Evolutionary conservation across 2,113 vertebrate genomes (phyloP).

Genomic region (Nematolebias whitei): DNA sequence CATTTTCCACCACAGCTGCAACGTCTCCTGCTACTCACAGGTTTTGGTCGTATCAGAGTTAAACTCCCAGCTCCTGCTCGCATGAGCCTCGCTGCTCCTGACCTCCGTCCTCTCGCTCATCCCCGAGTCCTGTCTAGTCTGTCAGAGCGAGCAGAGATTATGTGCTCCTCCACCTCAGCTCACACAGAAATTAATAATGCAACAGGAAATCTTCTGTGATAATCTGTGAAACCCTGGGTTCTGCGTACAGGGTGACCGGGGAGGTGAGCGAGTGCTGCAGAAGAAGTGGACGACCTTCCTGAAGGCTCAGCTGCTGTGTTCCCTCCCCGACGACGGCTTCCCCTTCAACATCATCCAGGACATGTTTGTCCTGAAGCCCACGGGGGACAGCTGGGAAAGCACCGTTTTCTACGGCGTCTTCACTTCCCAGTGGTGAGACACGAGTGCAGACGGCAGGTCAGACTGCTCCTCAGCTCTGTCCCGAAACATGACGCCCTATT

Average conservation of each 20-base stretch:
- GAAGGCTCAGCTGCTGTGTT: conserved; percentile 94
- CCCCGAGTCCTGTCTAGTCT: not conserved
- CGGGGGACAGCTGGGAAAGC: conserved; percentile 83
- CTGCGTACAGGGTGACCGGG: conserved; percentile 82
- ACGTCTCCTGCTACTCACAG: conserved; percentile 1
- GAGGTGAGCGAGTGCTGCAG: conserved; percentile 94
- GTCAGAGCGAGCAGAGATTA: not conserved
- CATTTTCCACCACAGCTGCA: conserved; percentile 5
- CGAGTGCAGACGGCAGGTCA: not conserved
- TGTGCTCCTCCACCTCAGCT: not conserved
- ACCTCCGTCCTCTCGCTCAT: conserved; percentile 7
- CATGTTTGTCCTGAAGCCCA: conserved; percentile 90
- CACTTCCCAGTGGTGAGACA: conserved; percentile 92
- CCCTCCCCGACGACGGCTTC: conserved; percentile 90
- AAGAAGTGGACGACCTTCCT: conserved; percentile 97
- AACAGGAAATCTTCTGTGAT: not conserved
- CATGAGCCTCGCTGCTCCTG: not conserved
- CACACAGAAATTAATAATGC: not conserved
- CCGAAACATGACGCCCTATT: not conserved
- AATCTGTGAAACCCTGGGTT: not conserved
- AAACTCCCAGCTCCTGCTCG: conserved; percentile 1
- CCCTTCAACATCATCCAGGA: conserved; percentile 97
- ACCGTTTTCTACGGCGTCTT: conserved; percentile 95
- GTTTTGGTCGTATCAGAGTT: conserved; percentile 11
- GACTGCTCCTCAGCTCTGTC: not conserved